Conservation (phyloP, 1,140 invertebrate genomes). For the Acyrthosiphon pisum region DNA sequence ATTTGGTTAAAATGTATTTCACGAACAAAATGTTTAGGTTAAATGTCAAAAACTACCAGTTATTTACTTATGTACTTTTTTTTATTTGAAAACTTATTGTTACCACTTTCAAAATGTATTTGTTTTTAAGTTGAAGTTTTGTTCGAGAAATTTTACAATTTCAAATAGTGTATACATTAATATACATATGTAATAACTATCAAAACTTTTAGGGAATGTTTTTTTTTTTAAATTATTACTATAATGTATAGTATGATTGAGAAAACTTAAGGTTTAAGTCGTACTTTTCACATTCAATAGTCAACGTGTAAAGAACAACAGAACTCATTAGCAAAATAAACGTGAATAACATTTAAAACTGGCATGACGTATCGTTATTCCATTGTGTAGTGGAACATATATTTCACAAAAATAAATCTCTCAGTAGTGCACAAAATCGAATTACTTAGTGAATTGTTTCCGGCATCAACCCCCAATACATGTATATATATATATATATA, state of each 20-base stretch:
- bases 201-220: slow-evolving; percentile 15
- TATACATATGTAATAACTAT: neutral
- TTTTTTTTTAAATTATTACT: neutral
- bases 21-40: neutral
- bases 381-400: neutral
- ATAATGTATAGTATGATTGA: neutral
- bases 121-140: slow-evolving; percentile 22
- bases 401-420: slow-evolving; percentile 17
- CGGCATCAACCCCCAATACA: neutral
- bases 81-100: slow-evolving; percentile 33
- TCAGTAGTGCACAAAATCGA: slow-evolving; percentile 1
- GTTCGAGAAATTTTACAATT: slow-evolving; percentile 1
- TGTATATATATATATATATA: neutral
- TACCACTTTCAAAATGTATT: slow-evolving; percentile 3
- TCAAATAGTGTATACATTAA: neutral
- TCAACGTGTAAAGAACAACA: neutral
- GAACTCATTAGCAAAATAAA: neutral
- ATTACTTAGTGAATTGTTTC: slow-evolving; percentile 40
- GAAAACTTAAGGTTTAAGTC: neutral
- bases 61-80: slow-evolving; percentile 8
- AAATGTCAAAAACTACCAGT: slow-evolving; percentile 19
- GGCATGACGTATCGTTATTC: neutral
- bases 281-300: neutral
- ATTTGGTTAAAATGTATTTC: slow-evolving; percentile 26
- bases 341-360: neutral